Percentiles rank a stretch among this genome's conserved stretches.
These are phyloP conservation scores for Solea solea DNA, from an alignment of 2,113 vertebrate genomes.

Conservation along the genomic window DNA sequence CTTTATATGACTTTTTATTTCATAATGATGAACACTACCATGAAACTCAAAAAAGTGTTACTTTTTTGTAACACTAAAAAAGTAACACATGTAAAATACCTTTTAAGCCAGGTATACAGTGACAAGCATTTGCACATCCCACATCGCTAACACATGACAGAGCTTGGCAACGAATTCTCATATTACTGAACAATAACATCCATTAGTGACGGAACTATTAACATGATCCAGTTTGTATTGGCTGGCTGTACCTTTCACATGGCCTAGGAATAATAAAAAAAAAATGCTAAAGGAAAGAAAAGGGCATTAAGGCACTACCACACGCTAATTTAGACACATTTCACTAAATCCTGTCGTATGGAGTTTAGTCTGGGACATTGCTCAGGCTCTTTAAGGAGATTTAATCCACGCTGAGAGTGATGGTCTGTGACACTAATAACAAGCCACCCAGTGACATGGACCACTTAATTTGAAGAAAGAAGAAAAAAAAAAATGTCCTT, in stretches of 20 bases:
- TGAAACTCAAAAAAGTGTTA: no score
- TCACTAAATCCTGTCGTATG: constrained; percentile 62
- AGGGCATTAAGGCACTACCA: constrained; percentile 71
- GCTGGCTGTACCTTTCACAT: constrained; percentile 44
- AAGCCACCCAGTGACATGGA: constrained; percentile 62
- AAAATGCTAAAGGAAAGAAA: constrained; percentile 1
- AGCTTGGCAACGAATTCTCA: constrained; percentile 39
- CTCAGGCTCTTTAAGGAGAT: constrained; percentile 57
- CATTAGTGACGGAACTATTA: constrained; percentile 49
- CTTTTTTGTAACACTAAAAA: no score
- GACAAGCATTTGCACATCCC: constrained; percentile 6
- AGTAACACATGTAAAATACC: no score
- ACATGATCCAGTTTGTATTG: constrained; percentile 55
- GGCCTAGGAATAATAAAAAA: constrained; percentile 26
- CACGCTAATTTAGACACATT: constrained; percentile 73
- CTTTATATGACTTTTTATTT: no score
- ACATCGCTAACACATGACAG: constrained; percentile 14
- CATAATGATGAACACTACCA: no score
- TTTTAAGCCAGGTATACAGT: not conserved
- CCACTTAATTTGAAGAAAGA: not conserved
- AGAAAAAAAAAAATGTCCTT: constrained; percentile 1
- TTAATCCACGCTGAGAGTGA: constrained; percentile 73
- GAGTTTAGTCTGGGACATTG: constrained; percentile 62
- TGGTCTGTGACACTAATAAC: constrained; percentile 73
- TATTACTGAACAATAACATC: constrained; percentile 62